Base-by-base conservation (phyloP, 2,797 vertebrate genomes). In the Apodemus agrarius region DNA sequence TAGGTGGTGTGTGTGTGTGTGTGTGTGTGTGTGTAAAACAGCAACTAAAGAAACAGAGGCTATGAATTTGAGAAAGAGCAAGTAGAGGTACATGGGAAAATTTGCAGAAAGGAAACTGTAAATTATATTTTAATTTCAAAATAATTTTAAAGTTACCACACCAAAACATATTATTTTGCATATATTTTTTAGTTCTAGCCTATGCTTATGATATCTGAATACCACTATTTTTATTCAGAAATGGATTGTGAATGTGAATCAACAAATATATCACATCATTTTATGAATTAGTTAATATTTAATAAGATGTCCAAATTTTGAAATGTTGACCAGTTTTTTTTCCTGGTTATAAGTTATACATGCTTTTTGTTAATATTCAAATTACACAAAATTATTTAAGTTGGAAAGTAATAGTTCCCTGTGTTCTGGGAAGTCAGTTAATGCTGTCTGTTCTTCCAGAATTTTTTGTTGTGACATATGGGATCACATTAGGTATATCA, bases 221-320 rank as follows among this genome's bases (percentile, higher is more conserved):
- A 40, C 59, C 79, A 13, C 29, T 90, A 8, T 90, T 96, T 92
- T 49, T 49, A 93, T 6, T 93, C 90, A 96, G 46, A 37, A 93
- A 83, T 83, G 86, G 89, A 43, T 34, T 63, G 0, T 43, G 49
- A 94, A 78, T 9, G 12, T 78, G 86, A 11, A 12, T 83, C 40
- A 90, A 79, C 84, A 93, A 89, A 78, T 57, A 89, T 82, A 79
- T 46, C 57, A 74, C 26, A 81, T 65, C 61, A 92, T 82, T 91
- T 75, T 90, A 92, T 79, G 46, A 89, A 79, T 92, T 24, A 84
- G 19, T 83, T 69, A 89, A 9, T 82, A 52, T n/a, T 93, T 75
- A 78, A 29, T 93, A 94, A 94, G 21, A 63, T 82, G 17, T 89
- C 2, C 34, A 91, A 89, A 85, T 94, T 75, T 86, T 24, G 65